Percentiles rank a stretch among this genome's conserved stretches.
phyloP scores from a whole-genome alignment of 2,113 vertebrate genomes.

The Chlorocebus sabaeus region DNA sequence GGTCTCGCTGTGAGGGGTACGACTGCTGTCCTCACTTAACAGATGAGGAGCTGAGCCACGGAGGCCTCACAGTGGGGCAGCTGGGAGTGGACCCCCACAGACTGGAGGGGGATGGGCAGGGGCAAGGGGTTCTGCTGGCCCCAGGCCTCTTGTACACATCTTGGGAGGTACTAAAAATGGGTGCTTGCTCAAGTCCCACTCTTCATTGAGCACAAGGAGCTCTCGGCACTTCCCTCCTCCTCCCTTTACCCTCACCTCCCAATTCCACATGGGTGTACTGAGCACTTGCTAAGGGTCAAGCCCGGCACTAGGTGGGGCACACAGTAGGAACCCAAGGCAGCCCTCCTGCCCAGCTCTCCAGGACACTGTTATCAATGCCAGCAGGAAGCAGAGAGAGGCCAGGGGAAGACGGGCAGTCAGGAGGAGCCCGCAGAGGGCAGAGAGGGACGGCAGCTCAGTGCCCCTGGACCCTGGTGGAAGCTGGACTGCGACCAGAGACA shows the following conservation, averaged over 20 bases:
- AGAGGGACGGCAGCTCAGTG: rapidly evolving
- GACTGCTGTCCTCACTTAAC: neutral
- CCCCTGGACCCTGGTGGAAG: too few relatives aligned
- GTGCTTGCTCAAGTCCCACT: neutral
- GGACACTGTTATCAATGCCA: too few relatives aligned
- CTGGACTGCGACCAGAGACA: neutral
- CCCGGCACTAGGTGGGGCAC: rapidly evolving
- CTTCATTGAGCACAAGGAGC: neutral
- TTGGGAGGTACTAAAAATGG: neutral
- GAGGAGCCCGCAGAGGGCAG: neutral
- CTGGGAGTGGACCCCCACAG: neutral
- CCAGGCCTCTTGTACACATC: neutral
- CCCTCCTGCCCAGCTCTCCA: neutral
- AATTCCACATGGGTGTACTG: neutral
- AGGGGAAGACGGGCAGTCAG: neutral
- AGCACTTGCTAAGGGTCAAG: neutral
- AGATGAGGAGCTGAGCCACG: neutral
- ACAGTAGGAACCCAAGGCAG: neutral
- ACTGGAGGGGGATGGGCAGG: neutral
- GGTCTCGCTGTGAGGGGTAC: too few relatives aligned
- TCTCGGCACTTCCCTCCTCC: neutral
- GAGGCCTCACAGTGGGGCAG: neutral
- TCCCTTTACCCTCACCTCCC: too few relatives aligned
- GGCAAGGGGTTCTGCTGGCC: too few relatives aligned
- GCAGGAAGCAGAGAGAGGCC: neutral